Evolutionary conservation across 1,140 invertebrate genomes (phyloP).

Genomic region (Achroia grisella): DNA sequence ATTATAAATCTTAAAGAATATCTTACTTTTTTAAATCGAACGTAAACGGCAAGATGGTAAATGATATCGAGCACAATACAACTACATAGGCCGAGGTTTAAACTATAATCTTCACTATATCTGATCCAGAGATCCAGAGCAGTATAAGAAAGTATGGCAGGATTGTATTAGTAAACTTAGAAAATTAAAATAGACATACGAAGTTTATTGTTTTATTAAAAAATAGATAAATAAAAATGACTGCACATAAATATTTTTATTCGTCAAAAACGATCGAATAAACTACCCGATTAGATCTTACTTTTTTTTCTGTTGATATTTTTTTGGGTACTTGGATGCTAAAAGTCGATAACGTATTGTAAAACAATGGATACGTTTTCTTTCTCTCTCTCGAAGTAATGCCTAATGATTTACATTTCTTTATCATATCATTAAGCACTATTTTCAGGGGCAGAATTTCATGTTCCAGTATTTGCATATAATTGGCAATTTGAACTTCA

Average conservation of each 20-base stretch:
- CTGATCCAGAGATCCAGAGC: too few relatives aligned
- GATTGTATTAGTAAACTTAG: too few relatives aligned
- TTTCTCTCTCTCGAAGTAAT: slow-evolving; percentile 5
- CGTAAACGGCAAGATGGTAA: too few relatives aligned
- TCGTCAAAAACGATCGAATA: slow-evolving; percentile 49
- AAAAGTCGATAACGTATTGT: not conserved
- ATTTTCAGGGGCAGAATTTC: slow-evolving; percentile 46
- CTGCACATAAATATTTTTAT: slow-evolving; percentile 12
- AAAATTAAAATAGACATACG: too few relatives aligned
- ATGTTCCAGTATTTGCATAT: slow-evolving; percentile 34
- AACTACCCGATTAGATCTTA: slow-evolving; percentile 46
- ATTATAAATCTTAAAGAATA: too few relatives aligned
- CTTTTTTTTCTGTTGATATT: slow-evolving; percentile 9
- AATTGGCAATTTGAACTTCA: slow-evolving; percentile 31
- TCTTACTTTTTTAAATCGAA: too few relatives aligned
- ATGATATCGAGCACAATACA: too few relatives aligned
- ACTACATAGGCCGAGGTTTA: too few relatives aligned
- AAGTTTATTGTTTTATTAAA: too few relatives aligned
- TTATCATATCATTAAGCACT: slow-evolving; percentile 38
- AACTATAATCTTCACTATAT: too few relatives aligned
- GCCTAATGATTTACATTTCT: slow-evolving; percentile 33
- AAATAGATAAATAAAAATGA: not conserved
- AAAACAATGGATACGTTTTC: not conserved
- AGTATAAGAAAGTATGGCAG: too few relatives aligned
- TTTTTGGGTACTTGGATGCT: slow-evolving; percentile 4